Evolutionary conservation across 2,797 vertebrate genomes (phyloP), one percentile per base, ranked within the genome.

Genomic region (Borostomias antarcticus): DNA sequence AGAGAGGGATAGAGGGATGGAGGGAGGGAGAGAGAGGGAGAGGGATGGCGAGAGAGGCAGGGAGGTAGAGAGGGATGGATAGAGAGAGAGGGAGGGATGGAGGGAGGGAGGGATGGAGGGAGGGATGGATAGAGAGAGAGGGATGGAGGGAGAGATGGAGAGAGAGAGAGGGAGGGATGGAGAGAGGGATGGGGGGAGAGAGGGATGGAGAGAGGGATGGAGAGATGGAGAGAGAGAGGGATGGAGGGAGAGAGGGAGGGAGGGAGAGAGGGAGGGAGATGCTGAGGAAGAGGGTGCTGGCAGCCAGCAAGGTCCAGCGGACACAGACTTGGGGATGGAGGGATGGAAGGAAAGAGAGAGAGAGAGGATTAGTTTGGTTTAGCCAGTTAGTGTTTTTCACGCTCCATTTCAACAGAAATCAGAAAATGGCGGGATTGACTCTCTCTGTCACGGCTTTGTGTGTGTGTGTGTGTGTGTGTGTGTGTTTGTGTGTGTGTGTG

Each of bases 271-370:
- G 85, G 62, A 79, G 79, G 80, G 84, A 85, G 89, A 90, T 90
- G 82, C 82, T 90, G 89, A 89, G 88, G 83, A 91, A 93, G 92
- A 86, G 91, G 62, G 89, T 88, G 88, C 86, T 91, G 15, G 35
- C 35, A 13, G 35, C 9, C 13, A 37, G 13, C 35, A 37, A 37
- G 35, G 35, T 37, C 5, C 35, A 37, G 35, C 35, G 9, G 35
- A 37, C 35, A 37, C 35, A 37, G 35, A 37, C 35, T 13, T 37
- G 9, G 8, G 1, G 8, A 37, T 8, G 35, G 13, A 11, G 35
- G 13, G 35, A 37, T 37, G 35, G 35, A 8, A 37, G 35, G 35
- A 37, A 8, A 37, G 35, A 13, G 9, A 13, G 35, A 37, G 35
- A 2, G 35, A 37, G 35, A 13, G 35, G 35, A 37, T 37, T 37